Conservation (phyloP, 2,888 invertebrate species). For the Lithophane ornitopus region DNA sequence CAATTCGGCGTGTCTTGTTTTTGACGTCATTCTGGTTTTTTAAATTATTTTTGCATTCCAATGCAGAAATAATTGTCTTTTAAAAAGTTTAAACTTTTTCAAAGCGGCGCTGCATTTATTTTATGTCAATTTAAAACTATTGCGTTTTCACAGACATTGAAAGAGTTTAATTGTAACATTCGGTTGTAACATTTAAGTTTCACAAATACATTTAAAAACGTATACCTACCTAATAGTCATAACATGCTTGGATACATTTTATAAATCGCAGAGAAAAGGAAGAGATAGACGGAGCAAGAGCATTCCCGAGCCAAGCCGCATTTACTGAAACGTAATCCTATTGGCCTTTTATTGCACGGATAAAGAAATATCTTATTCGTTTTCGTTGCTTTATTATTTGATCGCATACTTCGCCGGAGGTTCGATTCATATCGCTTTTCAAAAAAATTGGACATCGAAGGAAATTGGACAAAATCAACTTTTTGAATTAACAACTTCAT, state of each 20-base stretch:
- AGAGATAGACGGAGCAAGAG: not conserved
- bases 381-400: constrained; percentile 34
- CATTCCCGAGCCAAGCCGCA: constrained; percentile 10
- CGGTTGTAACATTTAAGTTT: not conserved
- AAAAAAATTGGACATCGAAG: constrained; percentile 1
- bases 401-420: not conserved
- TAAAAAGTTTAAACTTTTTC: not conserved
- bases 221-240: not conserved
- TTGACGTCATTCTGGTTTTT: not conserved
- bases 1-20: not conserved
- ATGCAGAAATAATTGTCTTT: not conserved
- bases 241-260: constrained; percentile 1
- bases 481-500: not conserved
- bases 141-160: not conserved
- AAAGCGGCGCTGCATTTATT: no score
- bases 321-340: constrained; percentile 27
- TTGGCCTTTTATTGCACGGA: constrained; percentile 23
- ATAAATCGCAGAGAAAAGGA: not conserved
- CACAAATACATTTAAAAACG: not conserved
- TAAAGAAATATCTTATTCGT: constrained; percentile 19
- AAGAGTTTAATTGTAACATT: not conserved
- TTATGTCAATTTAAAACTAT: not conserved
- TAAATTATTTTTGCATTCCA: not conserved
- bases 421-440: constrained; percentile 9
- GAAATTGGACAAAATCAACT: not conserved